These are phyloP conservation scores for Argyresthia albistria DNA, from an alignment of 2,888 invertebrate genomes.

Conservation along the genomic window DNA sequence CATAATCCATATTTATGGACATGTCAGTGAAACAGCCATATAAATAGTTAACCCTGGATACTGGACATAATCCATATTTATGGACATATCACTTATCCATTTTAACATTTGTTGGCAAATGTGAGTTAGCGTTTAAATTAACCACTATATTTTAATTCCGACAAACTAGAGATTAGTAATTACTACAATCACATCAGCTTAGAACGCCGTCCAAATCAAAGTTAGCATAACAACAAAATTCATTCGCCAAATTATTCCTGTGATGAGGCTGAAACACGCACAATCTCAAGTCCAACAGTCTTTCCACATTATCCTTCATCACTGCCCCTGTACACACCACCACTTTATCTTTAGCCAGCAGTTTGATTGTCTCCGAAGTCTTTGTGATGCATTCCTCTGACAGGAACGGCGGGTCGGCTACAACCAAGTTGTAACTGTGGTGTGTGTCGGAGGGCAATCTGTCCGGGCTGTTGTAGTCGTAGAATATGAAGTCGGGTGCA, in stretches of 20 bases:
- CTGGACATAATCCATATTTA: too few relatives aligned
- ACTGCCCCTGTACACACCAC: slow-evolving; percentile 91
- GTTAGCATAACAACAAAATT: slow-evolving; percentile 93
- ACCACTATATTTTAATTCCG: too few relatives aligned
- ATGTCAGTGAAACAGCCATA: too few relatives aligned
- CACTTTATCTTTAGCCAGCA: slow-evolving; percentile 81
- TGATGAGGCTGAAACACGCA: slow-evolving; percentile 86
- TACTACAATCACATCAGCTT: slow-evolving; percentile 28
- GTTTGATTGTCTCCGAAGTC: slow-evolving; percentile 82
- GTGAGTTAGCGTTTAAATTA: neutral
- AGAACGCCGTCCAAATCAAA: slow-evolving; percentile 77
- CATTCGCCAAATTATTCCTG: slow-evolving; percentile 92
- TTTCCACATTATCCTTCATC: slow-evolving; percentile 80
- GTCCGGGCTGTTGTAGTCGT: slow-evolving; percentile 89
- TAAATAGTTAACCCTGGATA: too few relatives aligned
- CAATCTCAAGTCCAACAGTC: slow-evolving; percentile 75
- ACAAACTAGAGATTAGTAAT: too few relatives aligned
- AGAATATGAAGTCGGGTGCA: slow-evolving; percentile 85
- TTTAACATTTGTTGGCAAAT: too few relatives aligned
- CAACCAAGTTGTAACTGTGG: slow-evolving; percentile 82
- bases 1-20: too few relatives aligned
- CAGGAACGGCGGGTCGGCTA: slow-evolving; percentile 96
- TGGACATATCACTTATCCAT: too few relatives aligned
- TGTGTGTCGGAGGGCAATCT: slow-evolving; percentile 74
- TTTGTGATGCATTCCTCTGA: slow-evolving; percentile 93